These are phyloP conservation scores for Tetranychus cinnabarinus DNA, from an alignment of 1,140 invertebrate species.

Conservation along the genomic window DNA sequence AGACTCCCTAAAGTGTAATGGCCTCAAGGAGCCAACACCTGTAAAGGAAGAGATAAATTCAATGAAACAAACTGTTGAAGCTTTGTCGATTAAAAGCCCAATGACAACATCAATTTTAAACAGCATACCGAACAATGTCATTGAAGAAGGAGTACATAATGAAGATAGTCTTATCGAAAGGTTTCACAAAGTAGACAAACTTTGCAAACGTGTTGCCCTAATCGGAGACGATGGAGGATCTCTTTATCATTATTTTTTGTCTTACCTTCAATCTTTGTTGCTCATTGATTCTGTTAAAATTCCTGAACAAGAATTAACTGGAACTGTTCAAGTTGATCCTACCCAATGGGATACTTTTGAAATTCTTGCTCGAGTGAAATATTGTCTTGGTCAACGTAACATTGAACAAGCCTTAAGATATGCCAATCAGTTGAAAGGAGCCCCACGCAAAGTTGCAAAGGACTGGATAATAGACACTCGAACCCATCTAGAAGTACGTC, in stretches of 20 bases:
- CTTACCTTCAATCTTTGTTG: slow-evolving; percentile 48
- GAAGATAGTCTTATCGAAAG: slow-evolving; percentile 57
- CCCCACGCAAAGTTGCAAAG: slow-evolving; percentile 45
- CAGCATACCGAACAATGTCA: slow-evolving; percentile 46
- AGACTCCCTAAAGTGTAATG: neutral
- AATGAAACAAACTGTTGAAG: neutral
- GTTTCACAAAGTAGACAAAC: slow-evolving; percentile 42
- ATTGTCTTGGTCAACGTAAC: slow-evolving; percentile 60
- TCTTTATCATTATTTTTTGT: slow-evolving; percentile 55
- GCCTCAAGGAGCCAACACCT: neutral
- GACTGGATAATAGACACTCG: slow-evolving; percentile 68
- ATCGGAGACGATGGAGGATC: slow-evolving; percentile 48
- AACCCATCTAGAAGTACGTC: slow-evolving; percentile 61
- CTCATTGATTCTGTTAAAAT: slow-evolving; percentile 26
- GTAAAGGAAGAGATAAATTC: neutral
- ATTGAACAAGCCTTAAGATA: slow-evolving; percentile 59
- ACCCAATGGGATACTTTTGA: slow-evolving; percentile 52
- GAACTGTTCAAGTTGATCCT: slow-evolving; percentile 21
- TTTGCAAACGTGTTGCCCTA: slow-evolving; percentile 41
- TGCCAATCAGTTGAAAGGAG: slow-evolving; percentile 67
- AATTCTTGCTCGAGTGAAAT: slow-evolving; percentile 57
- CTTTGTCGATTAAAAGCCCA: neutral
- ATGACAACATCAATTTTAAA: slow-evolving; percentile 21
- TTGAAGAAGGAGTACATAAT: slow-evolving; percentile 53
- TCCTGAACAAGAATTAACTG: slow-evolving; percentile 13